Conservation (phyloP, 2,797 vertebrate species). For the Gallinago stenura region DNA sequence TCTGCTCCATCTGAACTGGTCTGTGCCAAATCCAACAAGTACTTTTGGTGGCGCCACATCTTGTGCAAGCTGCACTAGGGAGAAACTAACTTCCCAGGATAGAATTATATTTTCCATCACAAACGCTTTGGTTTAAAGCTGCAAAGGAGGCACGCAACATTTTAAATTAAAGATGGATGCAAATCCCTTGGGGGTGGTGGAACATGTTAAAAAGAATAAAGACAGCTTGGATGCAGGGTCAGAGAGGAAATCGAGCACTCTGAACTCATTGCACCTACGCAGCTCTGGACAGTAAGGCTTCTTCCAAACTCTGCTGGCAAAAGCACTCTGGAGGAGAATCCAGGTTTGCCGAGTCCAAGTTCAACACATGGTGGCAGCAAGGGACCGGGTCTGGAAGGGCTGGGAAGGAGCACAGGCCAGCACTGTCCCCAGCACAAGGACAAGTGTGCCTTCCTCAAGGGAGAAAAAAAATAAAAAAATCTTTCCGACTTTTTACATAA, state of each 20-base stretch:
- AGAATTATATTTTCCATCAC: background rate
- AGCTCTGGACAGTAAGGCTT: fast-evolving
- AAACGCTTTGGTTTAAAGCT: background rate
- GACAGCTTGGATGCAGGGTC: background rate
- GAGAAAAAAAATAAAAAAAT: background rate
- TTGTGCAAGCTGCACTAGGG: background rate
- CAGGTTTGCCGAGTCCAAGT: background rate
- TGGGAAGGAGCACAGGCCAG: background rate
- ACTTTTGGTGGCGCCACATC: background rate
- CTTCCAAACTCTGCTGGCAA: background rate
- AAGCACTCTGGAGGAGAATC: fast-evolving
- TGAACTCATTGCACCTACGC: fast-evolving
- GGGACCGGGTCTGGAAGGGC: background rate
- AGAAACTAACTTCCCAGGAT: background rate
- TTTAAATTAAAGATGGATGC: background rate
- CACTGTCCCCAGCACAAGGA: background rate
- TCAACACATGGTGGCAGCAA: constrained; percentile 72
- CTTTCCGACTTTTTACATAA: background rate
- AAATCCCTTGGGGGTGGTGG: background rate
- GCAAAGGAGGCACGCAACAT: background rate
- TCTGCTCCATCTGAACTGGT: background rate
- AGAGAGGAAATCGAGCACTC: fast-evolving
- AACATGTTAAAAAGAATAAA: fast-evolving
- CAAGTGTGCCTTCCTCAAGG: background rate
- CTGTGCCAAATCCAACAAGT: background rate